Base-by-base conservation (phyloP, 35 echinoderm and acorn worm genomes). In the Lytechinus pictus region DNA sequence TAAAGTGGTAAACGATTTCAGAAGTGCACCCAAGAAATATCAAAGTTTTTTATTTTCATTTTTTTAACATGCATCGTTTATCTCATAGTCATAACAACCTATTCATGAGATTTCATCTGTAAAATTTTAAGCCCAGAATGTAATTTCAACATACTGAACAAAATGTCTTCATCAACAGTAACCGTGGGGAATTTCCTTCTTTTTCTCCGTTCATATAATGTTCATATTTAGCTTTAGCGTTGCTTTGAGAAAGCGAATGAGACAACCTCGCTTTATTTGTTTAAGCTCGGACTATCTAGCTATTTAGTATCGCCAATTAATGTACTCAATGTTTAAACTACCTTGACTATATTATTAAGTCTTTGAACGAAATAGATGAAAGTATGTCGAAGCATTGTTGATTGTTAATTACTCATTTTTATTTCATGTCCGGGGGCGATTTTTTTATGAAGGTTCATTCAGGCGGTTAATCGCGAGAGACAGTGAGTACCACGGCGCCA, bases 351-450 rank as follows among this genome's bases (percentile, higher is more conserved):
- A 11, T 71, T 44, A 24, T 79, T 19, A 79, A 79, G 19, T 8
- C 66, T 79, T 79, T n/a, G n/a, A 24, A 16, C 66, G 66, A 79
- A 7, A n/a, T 79, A 24, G 66, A 79, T 79, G 12, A 24, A 79
- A 79, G 66, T 79, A 79, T 79, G 66, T 79, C 66, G 21, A 14
- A n/a, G 66, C 66, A 79, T n/a, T 79, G 19, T 79, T 79, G 66
- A 24, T 79, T 79, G 66, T 79, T 79, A 79, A 79, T 79, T 79
- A 79, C 16, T 79, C 66, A 79, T 79, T 79, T 79, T n/a, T 79
- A 79, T 79, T 79, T 79, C 66, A 79, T 79, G 66, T 24, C 66
- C 66, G 14, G 6, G 66, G 66, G 66, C 19, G 8, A n/a, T 4
- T 19, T n/a, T 6, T 60, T 24, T 3, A 79, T 16, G n/a, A 79